phyloP scores from a whole-genome alignment of 2,797 vertebrate species.

The Sarcoramphus papa region DNA sequence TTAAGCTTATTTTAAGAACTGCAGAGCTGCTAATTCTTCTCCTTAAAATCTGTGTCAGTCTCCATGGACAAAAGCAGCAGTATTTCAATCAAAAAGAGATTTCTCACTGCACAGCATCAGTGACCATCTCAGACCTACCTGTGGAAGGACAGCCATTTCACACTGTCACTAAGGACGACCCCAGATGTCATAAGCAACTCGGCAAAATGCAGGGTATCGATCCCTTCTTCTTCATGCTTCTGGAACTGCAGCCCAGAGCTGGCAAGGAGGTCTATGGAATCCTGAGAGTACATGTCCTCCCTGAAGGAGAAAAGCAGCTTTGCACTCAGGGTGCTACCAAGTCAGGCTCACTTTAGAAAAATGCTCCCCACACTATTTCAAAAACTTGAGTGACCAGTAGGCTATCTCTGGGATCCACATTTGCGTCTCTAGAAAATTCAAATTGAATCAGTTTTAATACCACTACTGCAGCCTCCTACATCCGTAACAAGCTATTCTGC shows the following conservation, averaged over 20 bases:
- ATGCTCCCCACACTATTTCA: neutral
- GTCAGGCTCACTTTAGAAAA: neutral
- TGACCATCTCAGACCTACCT: constrained; percentile 75
- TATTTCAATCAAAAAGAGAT: neutral
- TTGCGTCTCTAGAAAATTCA: neutral
- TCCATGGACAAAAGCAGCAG: neutral
- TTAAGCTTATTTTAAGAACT: neutral
- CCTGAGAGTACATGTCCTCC: constrained; percentile 99
- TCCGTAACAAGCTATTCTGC: neutral
- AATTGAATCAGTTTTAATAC: neutral
- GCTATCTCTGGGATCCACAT: neutral
- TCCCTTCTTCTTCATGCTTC: constrained; percentile 97
- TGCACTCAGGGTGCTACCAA: neutral
- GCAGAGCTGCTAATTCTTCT: neutral
- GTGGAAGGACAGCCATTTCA: constrained; percentile 99
- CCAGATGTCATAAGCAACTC: constrained; percentile 98
- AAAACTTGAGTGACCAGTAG: neutral
- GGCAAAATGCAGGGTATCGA: constrained; percentile 94
- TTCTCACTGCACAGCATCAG: neutral
- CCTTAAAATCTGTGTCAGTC: neutral
- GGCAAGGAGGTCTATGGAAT: constrained; percentile 96
- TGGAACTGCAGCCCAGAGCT: constrained; percentile 98
- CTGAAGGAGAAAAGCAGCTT: constrained; percentile 66
- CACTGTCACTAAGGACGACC: constrained; percentile 95
- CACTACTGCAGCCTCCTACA: neutral